Evolutionary conservation across 2,888 invertebrate species (phyloP).

Genomic region (Corbicula japonica): DNA sequence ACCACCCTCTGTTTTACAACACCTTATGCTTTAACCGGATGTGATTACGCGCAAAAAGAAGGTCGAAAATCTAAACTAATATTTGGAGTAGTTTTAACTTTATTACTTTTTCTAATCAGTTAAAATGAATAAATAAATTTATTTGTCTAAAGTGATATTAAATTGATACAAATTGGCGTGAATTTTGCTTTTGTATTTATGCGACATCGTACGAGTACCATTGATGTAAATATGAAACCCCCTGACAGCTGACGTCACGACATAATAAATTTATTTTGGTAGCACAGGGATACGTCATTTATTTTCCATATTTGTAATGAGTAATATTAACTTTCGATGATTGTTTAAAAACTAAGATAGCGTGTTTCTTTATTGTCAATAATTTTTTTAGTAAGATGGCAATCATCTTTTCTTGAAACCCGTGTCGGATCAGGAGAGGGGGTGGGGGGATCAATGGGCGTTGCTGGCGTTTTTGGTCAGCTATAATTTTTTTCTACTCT

Average conservation of each 20-base stretch:
- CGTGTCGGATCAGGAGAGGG: too few species aligned
- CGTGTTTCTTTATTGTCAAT: too few species aligned
- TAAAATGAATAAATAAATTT: neutral
- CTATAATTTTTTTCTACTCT: too few species aligned
- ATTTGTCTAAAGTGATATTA: neutral
- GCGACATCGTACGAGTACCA: conserved; percentile 42
- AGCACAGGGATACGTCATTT: too few species aligned
- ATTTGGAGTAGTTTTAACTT: neutral
- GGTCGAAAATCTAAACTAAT: conserved; percentile 15
- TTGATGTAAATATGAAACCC: conserved; percentile 59
- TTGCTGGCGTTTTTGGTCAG: too few species aligned
- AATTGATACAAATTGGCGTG: neutral
- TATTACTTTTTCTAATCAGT: neutral
- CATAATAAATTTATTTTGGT: too few species aligned
- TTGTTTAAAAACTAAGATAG: too few species aligned
- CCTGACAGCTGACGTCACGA: conserved; percentile 64
- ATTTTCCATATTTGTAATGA: too few species aligned
- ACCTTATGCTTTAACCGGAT: conserved; percentile 60
- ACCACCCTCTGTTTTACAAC: conserved; percentile 75
- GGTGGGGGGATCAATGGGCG: too few species aligned
- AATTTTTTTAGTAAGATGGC: too few species aligned
- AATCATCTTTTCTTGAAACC: too few species aligned
- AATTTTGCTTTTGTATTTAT: conserved; percentile 9
- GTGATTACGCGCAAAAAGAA: conserved; percentile 51
- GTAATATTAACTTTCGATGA: too few species aligned